phyloP scores from a whole-genome alignment of 2,113 vertebrate species.

The Oreamnos americanus region DNA sequence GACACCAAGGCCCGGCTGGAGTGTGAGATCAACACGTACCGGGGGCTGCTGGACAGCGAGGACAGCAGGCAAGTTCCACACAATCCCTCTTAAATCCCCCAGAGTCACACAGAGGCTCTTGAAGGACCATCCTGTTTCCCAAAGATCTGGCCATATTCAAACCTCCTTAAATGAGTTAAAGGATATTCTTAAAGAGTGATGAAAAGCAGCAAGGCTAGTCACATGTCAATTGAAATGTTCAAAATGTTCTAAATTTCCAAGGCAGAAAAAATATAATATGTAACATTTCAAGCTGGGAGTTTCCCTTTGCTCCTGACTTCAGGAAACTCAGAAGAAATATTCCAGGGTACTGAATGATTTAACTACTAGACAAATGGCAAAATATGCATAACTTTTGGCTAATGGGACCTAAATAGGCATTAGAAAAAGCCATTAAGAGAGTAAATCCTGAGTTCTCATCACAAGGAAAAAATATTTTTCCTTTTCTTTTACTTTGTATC shows the following conservation, averaged over 20 bases:
- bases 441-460: neutral
- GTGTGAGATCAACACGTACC: constrained; percentile 69
- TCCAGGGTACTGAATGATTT: neutral
- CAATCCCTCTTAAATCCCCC: neutral
- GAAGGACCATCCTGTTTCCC: neutral
- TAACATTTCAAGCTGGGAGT: neutral
- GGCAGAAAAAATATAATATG: neutral
- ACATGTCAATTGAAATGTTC: neutral
- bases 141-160: neutral
- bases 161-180: neutral
- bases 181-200: neutral
- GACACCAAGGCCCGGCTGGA: constrained; percentile 70
- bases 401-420: neutral
- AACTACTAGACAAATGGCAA: neutral
- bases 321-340: neutral
- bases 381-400: neutral
- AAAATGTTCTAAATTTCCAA: neutral
- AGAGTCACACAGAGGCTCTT: neutral
- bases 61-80: constrained; percentile 60
- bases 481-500: neutral
- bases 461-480: neutral
- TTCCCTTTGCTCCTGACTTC: neutral
- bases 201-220: neutral
- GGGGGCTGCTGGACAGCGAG: constrained; percentile 62
- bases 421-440: neutral